Conservation (phyloP, 2,888 invertebrate genomes). For the Dryadula phaetusa region DNA sequence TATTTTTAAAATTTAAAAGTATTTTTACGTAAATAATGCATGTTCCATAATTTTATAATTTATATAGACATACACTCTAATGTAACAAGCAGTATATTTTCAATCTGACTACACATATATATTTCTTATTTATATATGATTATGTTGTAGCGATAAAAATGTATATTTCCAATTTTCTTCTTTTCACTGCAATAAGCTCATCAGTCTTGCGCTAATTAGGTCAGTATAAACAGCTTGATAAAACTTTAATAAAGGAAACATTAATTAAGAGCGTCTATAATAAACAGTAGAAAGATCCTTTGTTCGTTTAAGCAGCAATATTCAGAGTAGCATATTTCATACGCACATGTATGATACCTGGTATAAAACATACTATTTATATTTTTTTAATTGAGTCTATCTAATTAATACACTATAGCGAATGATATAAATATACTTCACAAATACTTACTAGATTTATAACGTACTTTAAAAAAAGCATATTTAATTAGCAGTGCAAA, state of each 20-base stretch:
- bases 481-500: background rate
- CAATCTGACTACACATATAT: no score
- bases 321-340: background rate
- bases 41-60: no score
- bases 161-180: background rate
- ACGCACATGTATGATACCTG: conserved; percentile 1
- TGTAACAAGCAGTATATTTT: no score
- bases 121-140: no score
- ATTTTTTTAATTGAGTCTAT: background rate
- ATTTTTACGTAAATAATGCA: no score
- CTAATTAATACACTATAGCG: background rate
- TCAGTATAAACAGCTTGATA: conserved; percentile 34
- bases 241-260: conserved; percentile 41
- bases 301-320: conserved; percentile 31
- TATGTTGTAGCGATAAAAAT: background rate
- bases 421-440: no score
- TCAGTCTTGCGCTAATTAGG: conserved; percentile 34
- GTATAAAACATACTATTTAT: background rate
- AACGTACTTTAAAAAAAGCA: background rate
- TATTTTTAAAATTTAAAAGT: no score
- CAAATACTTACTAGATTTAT: background rate
- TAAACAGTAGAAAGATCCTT: conserved; percentile 32
- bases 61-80: no score
- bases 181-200: conserved; percentile 3
- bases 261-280: conserved; percentile 39